Percentiles rank a stretch among this genome's conserved stretches.
phyloP scores from a whole-genome alignment of 2,113 vertebrate genomes.

The Thamnophis sirtalis region DNA sequence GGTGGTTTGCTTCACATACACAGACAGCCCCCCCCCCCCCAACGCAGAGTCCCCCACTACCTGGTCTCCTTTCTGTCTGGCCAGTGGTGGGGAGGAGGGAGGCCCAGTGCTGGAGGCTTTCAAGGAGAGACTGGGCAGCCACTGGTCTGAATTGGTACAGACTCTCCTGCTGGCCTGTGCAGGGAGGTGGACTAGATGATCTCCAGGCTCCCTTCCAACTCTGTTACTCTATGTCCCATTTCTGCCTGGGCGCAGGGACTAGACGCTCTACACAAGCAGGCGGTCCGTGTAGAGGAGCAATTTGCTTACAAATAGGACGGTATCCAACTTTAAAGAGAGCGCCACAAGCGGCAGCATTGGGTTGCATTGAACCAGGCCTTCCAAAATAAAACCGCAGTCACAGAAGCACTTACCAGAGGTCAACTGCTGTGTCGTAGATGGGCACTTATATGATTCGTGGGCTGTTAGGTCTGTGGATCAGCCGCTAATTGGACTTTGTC shows the following conservation, averaged over 20 bases:
- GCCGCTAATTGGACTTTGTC: background rate
- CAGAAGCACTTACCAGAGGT: background rate
- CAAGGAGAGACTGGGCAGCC: background rate
- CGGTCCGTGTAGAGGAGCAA: background rate
- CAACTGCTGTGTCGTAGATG: background rate
- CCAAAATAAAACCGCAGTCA: background rate
- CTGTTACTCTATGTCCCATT: background rate
- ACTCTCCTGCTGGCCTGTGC: background rate
- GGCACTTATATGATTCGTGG: fast-evolving
- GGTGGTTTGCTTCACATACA: background rate
- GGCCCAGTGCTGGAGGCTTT: background rate
- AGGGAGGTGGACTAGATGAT: background rate
- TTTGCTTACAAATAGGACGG: background rate
- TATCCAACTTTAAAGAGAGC: background rate
- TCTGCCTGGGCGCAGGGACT: too few species aligned
- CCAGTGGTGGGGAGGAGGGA: background rate
- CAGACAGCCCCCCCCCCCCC: background rate
- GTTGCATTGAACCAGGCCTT: background rate
- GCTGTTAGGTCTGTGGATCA: background rate
- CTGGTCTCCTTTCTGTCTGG: background rate
- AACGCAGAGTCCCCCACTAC: too few species aligned
- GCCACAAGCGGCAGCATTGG: too few species aligned
- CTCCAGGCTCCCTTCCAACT: background rate
- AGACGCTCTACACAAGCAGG: background rate
- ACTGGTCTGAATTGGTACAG: background rate